Conservation (phyloP, 2,113 vertebrate genomes). For the Montifringilla adamsi region DNA sequence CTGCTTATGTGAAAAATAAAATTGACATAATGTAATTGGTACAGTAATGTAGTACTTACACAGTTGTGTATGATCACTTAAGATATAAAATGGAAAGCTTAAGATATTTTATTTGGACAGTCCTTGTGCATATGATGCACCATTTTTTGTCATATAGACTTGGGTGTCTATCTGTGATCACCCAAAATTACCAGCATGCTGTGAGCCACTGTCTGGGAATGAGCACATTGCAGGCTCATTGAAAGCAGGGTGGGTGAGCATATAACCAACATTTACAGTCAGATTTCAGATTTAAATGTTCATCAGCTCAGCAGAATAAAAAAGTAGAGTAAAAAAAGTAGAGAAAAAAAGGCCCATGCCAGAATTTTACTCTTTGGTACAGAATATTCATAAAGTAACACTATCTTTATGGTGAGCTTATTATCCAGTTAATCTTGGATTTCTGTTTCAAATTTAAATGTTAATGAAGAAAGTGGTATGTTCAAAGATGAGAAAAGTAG, state of each 20-base stretch:
- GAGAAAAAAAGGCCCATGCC: neutral
- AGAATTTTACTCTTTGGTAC: neutral
- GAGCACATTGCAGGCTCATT: neutral
- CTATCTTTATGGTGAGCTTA: neutral
- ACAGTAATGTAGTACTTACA: neutral
- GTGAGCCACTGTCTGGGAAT: neutral
- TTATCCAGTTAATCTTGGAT: neutral
- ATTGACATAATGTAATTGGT: neutral
- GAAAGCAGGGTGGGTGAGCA: neutral
- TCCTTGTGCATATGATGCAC: neutral
- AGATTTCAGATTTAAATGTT: neutral
- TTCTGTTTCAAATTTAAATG: neutral
- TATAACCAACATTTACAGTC: neutral
- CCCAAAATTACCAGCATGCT: neutral
- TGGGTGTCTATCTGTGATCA: neutral
- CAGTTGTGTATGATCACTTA: neutral
- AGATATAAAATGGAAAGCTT: neutral
- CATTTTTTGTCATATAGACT: neutral
- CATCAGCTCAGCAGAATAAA: neutral
- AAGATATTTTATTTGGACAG: neutral
- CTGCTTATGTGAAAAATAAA: constrained; percentile 38
- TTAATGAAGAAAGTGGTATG: neutral
- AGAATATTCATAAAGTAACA: neutral
- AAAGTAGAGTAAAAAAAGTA: neutral
- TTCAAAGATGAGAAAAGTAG: neutral